Evolutionary conservation across 2,113 vertebrate species (phyloP), one percentile per base, ranked within the genome.

Genomic region (Lophura nycthemera): DNA sequence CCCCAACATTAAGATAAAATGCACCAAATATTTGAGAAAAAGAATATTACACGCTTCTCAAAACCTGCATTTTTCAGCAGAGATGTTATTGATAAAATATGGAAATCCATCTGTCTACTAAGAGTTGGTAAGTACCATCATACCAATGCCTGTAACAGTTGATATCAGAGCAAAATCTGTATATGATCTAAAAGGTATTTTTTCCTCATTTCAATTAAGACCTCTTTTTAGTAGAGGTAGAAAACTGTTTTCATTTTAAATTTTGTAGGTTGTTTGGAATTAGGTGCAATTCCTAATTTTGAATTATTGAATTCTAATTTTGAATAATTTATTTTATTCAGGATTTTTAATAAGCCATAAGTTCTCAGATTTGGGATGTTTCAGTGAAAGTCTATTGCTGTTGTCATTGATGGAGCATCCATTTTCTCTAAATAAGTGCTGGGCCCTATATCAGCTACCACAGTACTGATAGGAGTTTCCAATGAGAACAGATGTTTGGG

Each of bases 371-470:
- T 45, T 7, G 13, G 10, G 8, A 21, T n/a, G 17, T 60, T 82
- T 88, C 63, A 75, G 17, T 45, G 52, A 82, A 82, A 64, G 10
- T 77, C 6, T 16, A 2, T 13, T 84, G 25, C 6, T 14, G 2
- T 18, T 84, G 25, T 34, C 19, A 70, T 24, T 12, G 24, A 45
- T 8, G 22, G 38, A 75, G 4, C 9, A 79, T 16, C n/a, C 52
- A 45, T 13, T 72, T 75, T 2, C 3, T 42, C 5, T 6, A 0
- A 1, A n/a, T 13, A 34, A 83, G 5, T 74, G 5, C 11, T 29
- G 61, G 25, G 17, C 11, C 7, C 20, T 43, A 14, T 6, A 6
- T 3, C 2, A 0, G 13, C 3, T 19, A 18, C 25, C 34, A 4
- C 29, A 42, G 12, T 17, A 22, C 27, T 63, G 10, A 16, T 40